Percentiles rank a stretch among this genome's conserved stretches.
Evolutionary conservation across 1,140 invertebrate genomes (phyloP).

Genomic region (Solenopsis invicta): DNA sequence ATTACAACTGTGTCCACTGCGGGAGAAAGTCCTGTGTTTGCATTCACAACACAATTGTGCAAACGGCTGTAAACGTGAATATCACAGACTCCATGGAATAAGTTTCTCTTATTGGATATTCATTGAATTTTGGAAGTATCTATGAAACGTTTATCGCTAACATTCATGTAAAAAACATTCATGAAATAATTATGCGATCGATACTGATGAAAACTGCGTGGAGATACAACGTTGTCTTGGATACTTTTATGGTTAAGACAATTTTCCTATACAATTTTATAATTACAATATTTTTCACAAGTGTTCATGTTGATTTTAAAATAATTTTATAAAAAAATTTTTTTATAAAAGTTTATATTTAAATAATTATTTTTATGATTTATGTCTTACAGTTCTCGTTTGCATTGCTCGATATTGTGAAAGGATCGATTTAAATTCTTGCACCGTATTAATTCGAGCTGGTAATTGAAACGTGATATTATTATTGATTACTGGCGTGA

Average conservation of each 20-base stretch:
- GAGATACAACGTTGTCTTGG: background rate
- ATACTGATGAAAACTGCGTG: background rate
- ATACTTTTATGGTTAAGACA: background rate
- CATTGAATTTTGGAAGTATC: background rate
- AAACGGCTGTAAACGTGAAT: conserved; percentile 25
- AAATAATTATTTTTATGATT: background rate
- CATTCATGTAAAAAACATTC: background rate
- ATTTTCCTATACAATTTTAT: background rate
- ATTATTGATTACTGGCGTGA: background rate
- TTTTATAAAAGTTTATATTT: background rate
- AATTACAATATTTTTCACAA: background rate
- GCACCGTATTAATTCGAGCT: background rate
- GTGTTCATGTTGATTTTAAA: background rate
- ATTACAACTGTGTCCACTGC: conserved; percentile 40
- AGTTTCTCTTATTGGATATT: conserved; percentile 18
- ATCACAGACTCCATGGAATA: background rate
- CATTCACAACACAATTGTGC: conserved; percentile 29
- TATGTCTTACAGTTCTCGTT: background rate
- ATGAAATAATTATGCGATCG: background rate
- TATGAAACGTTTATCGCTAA: background rate
- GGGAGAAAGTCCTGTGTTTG: conserved; percentile 38
- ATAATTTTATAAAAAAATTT: background rate
- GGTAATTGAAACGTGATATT: conserved; percentile 20
- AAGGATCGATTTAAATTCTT: conserved; percentile 15
- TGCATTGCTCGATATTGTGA: background rate